Conservation (phyloP, 2,888 invertebrate species). For the Scelioninae gen. 1 region DNA sequence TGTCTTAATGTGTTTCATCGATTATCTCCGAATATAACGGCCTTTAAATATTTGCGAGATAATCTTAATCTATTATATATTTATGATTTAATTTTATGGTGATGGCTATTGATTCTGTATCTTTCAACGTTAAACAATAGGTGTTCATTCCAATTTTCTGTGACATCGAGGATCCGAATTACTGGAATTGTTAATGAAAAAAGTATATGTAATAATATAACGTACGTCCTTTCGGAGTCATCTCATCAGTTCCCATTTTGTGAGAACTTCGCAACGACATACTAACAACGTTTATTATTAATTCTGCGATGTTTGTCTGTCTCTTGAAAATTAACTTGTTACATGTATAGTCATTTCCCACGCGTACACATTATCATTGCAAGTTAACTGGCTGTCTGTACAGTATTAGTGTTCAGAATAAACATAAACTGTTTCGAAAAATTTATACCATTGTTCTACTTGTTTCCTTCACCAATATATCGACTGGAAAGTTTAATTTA, state of each 20-base stretch:
- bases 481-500: not conserved
- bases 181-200: too few species aligned
- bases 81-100: conserved; percentile 72
- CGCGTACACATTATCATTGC: conserved; percentile 77
- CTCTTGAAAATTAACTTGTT: conserved; percentile 65
- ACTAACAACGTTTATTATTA: conserved; percentile 71
- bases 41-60: conserved; percentile 76
- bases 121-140: conserved; percentile 77
- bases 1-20: conserved; percentile 66
- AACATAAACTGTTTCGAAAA: conserved; percentile 68
- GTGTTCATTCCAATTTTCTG: conserved; percentile 82
- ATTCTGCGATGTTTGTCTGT: conserved; percentile 68
- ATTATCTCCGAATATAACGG: conserved; percentile 73
- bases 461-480: not conserved
- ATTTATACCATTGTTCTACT: conserved; percentile 6
- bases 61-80: conserved; percentile 48
- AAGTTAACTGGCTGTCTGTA: conserved; percentile 80
- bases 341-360: conserved; percentile 73
- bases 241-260: conserved; percentile 77
- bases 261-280: conserved; percentile 79
- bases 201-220: not conserved
- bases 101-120: conserved; percentile 77
- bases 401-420: conserved; percentile 82
- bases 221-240: conserved; percentile 79
- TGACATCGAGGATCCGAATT: conserved; percentile 78